Conservation (phyloP, 92 coral and sea anemone genomes). For the Desmophyllum pertusum region DNA sequence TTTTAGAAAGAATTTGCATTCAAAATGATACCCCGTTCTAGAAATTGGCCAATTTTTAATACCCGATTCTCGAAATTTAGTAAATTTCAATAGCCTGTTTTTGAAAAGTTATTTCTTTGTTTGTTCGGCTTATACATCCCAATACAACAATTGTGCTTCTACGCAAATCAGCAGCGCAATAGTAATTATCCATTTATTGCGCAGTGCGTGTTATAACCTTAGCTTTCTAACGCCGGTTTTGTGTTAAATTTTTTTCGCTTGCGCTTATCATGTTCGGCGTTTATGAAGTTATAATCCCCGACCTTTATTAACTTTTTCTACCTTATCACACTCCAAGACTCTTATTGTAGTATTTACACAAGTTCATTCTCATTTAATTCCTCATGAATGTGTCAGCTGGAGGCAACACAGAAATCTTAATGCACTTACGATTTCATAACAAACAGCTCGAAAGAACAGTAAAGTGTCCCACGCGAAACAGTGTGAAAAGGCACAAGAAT, state of each 20-base stretch:
- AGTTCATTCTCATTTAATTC: background rate
- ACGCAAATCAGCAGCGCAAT: too few relatives aligned
- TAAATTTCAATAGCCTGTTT: too few relatives aligned
- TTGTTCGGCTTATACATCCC: too few relatives aligned
- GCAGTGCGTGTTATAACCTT: background rate
- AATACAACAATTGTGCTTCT: too few relatives aligned
- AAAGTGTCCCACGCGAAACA: background rate
- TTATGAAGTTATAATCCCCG: background rate
- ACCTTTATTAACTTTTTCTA: background rate
- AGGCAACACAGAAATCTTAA: background rate
- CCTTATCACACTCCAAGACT: background rate
- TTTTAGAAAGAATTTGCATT: too few relatives aligned
- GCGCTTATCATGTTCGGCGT: background rate
- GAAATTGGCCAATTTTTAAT: too few relatives aligned
- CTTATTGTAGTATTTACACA: background rate
- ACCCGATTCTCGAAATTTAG: too few relatives aligned
- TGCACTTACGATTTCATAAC: background rate
- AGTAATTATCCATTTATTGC: too few relatives aligned
- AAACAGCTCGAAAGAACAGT: constrained; percentile 1
- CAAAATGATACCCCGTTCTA: too few relatives aligned
- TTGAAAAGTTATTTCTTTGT: too few relatives aligned
- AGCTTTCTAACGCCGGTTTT: too few relatives aligned
- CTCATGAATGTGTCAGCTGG: background rate
- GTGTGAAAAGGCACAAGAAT: background rate
- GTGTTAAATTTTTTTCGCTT: too few relatives aligned